Evolutionary conservation across 2,888 invertebrate genomes (phyloP), one percentile per base, ranked within the genome.

Genomic region (Boloria euphrosyne): DNA sequence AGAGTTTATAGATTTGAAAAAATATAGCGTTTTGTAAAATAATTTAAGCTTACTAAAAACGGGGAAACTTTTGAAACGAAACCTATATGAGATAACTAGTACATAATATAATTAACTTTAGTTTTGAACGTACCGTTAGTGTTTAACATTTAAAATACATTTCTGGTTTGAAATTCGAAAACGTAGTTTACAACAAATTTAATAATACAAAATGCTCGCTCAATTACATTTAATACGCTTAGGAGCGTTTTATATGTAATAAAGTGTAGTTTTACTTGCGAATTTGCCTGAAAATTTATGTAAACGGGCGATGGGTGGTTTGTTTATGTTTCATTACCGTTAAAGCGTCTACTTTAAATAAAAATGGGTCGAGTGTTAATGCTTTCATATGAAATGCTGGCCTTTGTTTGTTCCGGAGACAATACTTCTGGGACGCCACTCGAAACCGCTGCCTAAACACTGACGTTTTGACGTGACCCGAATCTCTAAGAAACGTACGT

Each of bases 241-340:
- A 13, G 16, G 47, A 43, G 14, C 27, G 49, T 13, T 52, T 43
- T 38, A 38, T 38, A 38, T 14, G 14, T 10, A 17, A 44, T 13
- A 51, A 60, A 51, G 43, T 43, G 22, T 52, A 44, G 44, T 52
- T 61, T n/a, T n/a, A 44, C 16, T 17, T 59, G 17, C 51, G 18
- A 16, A 52, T n/a, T 61, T 61, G n/a, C 18, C 22, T 43, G 17
- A 22, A 44, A 61, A 61, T 61, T 51, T 52, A 52, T 44, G 43
- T 52, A 38, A 52, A 17, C 31, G 13, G 16, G 27, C 31, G 17
- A 50, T 50, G 13, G 50, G 18, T 50, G 18, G 27, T 43, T 65
- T 70, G 63, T 67, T 67, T 65, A 57, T 68, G 60, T 67, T 69
- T 68, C 65, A 69, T 66, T 69, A 66, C 64, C 62, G 59, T 66